These are phyloP conservation scores for Bettongia penicillata DNA, from an alignment of 2,113 vertebrate genomes.

Conservation along the genomic window DNA sequence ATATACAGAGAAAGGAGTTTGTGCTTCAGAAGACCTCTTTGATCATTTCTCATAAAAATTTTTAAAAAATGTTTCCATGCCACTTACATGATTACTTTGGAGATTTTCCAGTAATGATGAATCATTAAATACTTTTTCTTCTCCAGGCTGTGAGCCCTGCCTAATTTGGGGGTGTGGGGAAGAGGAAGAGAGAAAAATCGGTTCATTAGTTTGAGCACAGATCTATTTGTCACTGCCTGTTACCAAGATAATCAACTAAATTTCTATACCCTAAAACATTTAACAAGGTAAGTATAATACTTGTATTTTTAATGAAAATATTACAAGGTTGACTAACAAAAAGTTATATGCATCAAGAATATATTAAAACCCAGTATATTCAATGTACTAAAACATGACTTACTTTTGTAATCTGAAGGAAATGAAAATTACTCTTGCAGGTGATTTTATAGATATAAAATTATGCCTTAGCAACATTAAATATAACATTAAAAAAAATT, in stretches of 20 bases:
- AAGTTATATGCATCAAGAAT: background rate
- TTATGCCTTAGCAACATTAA: background rate
- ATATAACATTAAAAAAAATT: background rate
- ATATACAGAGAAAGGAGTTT: background rate
- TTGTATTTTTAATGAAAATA: conserved; percentile 45
- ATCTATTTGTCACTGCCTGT: conserved; percentile 31
- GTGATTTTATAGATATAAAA: conserved; percentile 40
- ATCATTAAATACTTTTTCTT: conserved; percentile 93
- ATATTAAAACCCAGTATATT: conserved; percentile 24
- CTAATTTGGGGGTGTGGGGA: conserved; percentile 79
- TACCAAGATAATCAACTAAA: conserved; percentile 33
- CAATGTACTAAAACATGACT: conserved; percentile 40
- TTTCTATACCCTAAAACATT: background rate
- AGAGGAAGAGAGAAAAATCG: conserved; percentile 7
- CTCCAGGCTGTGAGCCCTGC: conserved; percentile 89
- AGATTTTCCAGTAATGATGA: conserved; percentile 96
- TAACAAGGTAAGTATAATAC: conserved; percentile 27
- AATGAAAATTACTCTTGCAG: conserved; percentile 24
- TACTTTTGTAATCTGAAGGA: background rate
- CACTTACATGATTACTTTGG: conserved; percentile 97
- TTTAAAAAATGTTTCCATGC: conserved; percentile 10
- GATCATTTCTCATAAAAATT: background rate
- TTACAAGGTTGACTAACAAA: background rate
- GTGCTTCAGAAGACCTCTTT: background rate
- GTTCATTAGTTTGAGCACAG: conserved; percentile 12